Evolutionary conservation across 2,113 vertebrate genomes (phyloP).

Genomic region (Scartelaos histophorus): DNA sequence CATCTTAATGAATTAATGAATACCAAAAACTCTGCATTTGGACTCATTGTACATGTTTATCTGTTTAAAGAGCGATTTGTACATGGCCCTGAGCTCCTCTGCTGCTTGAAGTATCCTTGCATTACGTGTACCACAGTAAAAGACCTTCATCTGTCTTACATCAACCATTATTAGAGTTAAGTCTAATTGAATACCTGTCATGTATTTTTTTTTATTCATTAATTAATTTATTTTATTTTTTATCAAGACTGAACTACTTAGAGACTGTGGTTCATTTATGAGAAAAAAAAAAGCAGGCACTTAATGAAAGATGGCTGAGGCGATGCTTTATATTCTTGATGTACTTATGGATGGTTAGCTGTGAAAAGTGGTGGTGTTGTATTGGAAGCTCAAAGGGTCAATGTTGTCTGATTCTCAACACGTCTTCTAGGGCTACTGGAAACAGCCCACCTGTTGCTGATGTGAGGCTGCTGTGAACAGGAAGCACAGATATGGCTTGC

Average conservation of each 20-base stretch:
- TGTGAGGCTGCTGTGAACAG: background rate
- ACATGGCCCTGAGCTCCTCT: background rate
- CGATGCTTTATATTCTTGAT: background rate
- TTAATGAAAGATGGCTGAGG: background rate
- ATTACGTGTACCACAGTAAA: background rate
- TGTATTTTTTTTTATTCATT: background rate
- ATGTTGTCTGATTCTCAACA: background rate
- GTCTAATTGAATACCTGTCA: background rate
- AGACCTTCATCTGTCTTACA: too few species aligned
- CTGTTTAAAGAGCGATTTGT: background rate
- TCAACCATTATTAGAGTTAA: background rate
- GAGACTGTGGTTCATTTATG: background rate
- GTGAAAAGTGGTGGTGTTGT: background rate
- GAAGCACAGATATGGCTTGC: background rate
- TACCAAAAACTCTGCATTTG: too few species aligned
- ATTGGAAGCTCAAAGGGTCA: background rate
- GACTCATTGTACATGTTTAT: too few species aligned
- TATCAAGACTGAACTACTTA: background rate
- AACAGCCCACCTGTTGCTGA: constrained; percentile 3
- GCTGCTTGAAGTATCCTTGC: too few species aligned
- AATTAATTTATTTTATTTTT: too few species aligned
- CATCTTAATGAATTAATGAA: too few species aligned
- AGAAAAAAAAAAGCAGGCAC: background rate
- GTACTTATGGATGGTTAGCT: background rate
- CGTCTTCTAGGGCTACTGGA: background rate